Percentiles rank a stretch among this genome's conserved stretches.
Conservation (phyloP, 2,888 invertebrate species). For the Athrips mouffetella region DNA sequence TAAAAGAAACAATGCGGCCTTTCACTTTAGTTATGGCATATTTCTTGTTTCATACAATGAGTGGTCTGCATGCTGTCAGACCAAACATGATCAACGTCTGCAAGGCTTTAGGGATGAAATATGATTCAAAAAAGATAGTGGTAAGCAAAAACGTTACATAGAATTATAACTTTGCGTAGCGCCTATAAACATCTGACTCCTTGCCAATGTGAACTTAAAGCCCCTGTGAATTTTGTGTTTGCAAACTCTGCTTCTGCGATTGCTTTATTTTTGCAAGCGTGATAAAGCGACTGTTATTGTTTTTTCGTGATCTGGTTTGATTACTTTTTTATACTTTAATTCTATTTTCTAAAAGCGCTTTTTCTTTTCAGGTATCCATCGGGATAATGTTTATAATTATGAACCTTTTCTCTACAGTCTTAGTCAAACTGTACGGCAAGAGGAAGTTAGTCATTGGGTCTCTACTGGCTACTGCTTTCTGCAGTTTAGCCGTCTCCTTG, state of each 20-base stretch:
- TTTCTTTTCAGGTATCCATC: constrained; percentile 51
- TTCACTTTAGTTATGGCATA: constrained; percentile 71
- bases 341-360: not conserved
- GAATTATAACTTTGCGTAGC: no score
- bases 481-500: constrained; percentile 52
- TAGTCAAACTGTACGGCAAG: constrained; percentile 60
- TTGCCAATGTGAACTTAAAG: no score
- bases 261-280: no score
- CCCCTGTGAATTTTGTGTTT: no score
- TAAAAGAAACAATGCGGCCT: constrained; percentile 74
- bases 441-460: constrained; percentile 57
- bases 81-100: constrained; percentile 78
- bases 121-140: constrained; percentile 62
- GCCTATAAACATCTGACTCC: no score
- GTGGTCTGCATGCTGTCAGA: constrained; percentile 68
- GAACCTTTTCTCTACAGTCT: constrained; percentile 53
- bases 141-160: constrained; percentile 66
- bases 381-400: constrained; percentile 56
- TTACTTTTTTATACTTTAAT: no score
- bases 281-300: no score
- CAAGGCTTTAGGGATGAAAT: constrained; percentile 66
- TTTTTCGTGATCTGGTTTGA: no score
- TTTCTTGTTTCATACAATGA: constrained; percentile 74
- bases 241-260: no score
- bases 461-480: constrained; percentile 47